Evolutionary conservation across 2,888 invertebrate species (phyloP).

Genomic region (Lochmaea capreae): DNA sequence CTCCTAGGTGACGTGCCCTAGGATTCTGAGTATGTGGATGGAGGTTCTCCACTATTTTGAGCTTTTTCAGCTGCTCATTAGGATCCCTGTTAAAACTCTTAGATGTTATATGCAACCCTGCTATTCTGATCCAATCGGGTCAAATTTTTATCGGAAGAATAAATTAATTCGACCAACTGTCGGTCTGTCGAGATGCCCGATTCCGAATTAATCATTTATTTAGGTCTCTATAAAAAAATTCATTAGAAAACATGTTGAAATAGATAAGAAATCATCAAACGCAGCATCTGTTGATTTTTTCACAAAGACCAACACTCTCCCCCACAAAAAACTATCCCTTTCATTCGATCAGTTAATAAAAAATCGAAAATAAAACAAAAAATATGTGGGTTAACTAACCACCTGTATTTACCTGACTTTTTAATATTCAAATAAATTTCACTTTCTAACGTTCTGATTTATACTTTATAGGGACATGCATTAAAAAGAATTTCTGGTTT

Average conservation of each 20-base stretch:
- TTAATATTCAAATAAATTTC: conserved; percentile 58
- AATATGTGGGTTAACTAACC: conserved; percentile 51
- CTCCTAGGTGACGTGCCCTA: too few relatives aligned
- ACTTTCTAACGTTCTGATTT: conserved; percentile 56
- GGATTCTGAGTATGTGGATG: too few relatives aligned
- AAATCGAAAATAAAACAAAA: conserved; percentile 40
- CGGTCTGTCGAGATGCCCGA: conserved; percentile 23
- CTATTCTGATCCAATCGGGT: too few relatives aligned
- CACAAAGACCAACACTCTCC: conserved; percentile 34
- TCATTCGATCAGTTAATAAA: conserved; percentile 31
- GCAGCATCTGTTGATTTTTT: conserved; percentile 48
- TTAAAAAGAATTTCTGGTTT: conserved; percentile 40
- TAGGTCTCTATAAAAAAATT: conserved; percentile 37
- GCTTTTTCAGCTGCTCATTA: too few relatives aligned
- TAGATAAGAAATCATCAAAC: conserved; percentile 38
- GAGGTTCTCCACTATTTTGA: too few relatives aligned
- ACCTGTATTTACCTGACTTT: conserved; percentile 60
- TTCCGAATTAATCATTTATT: conserved; percentile 41
- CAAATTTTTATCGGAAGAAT: conserved; percentile 3
- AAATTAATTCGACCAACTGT: conserved; percentile 33
- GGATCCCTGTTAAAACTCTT: too few relatives aligned
- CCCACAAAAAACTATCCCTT: conserved; percentile 47
- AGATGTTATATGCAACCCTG: too few relatives aligned
- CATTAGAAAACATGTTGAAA: conserved; percentile 39
- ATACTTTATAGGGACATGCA: conserved; percentile 38